Evolutionary conservation across 2,888 invertebrate species (phyloP).

Genomic region (Chesias legatella): DNA sequence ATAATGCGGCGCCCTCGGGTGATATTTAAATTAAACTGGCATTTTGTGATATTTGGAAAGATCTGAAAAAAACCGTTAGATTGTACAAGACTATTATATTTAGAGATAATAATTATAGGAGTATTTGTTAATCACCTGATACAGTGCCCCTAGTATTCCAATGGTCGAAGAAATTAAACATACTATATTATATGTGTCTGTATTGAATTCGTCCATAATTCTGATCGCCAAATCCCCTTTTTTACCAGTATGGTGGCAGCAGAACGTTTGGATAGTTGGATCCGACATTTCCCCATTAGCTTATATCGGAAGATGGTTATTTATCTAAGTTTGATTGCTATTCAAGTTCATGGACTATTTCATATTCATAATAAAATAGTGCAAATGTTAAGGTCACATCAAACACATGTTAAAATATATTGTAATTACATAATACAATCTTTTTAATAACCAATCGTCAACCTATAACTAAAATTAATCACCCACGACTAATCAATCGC

Average conservation of each 20-base stretch:
- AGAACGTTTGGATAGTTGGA: slow-evolving; percentile 91
- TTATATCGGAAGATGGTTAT: too few relatives aligned
- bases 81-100: too few relatives aligned
- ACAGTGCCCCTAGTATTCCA: slow-evolving; percentile 87
- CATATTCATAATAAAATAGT: background rate
- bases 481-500: too few relatives aligned
- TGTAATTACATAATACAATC: too few relatives aligned
- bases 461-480: too few relatives aligned
- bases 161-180: slow-evolving; percentile 86
- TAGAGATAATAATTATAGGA: background rate
- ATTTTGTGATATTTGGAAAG: slow-evolving; percentile 79
- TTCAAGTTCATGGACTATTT: too few relatives aligned
- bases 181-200: slow-evolving; percentile 86
- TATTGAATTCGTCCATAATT: slow-evolving; percentile 87
- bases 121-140: slow-evolving; percentile 81
- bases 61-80: slow-evolving; percentile 83
- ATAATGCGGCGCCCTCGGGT: slow-evolving; percentile 85
- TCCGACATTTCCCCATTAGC: slow-evolving; percentile 81
- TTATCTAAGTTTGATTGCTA: too few relatives aligned
- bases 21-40: slow-evolving; percentile 78
- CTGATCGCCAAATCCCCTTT: slow-evolving; percentile 82
- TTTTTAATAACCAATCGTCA: too few relatives aligned
- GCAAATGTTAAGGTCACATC: too few relatives aligned
- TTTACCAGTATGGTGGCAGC: slow-evolving; percentile 85
- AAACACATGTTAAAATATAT: too few relatives aligned